Percentiles rank a stretch among this genome's conserved stretches.
These are phyloP conservation scores for Macrophya alboannulata DNA, from an alignment of 2,888 invertebrate genomes.

Conservation along the genomic window DNA sequence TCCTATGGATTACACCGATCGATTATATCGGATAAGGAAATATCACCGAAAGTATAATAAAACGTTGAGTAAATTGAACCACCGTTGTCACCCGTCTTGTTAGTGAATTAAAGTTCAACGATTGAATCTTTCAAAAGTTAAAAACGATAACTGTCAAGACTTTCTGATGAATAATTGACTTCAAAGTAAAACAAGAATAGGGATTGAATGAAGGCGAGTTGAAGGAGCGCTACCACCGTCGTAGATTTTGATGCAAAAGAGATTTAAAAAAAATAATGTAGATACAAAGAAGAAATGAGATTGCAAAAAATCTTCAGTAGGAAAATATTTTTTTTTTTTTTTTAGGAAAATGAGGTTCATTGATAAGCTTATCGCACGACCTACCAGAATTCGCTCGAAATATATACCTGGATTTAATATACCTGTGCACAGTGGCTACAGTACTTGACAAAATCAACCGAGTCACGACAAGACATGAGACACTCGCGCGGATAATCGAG, in stretches of 20 bases:
- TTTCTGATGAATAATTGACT: background rate
- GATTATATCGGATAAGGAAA: background rate
- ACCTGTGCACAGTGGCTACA: background rate
- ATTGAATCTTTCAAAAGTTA: background rate
- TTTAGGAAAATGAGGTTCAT: background rate
- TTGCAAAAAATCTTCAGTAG: background rate
- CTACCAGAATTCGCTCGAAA: background rate
- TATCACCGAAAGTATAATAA: background rate
- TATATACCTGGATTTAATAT: background rate
- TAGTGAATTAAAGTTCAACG: background rate
- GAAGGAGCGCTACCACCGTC: background rate
- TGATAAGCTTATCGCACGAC: background rate
- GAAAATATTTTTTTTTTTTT: no score
- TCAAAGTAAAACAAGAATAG: background rate
- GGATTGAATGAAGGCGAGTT: background rate
- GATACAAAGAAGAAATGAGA: background rate
- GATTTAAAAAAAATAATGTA: background rate
- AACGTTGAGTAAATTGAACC: background rate
- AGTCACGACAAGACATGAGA: constrained; percentile 47
- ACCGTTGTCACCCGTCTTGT: background rate
- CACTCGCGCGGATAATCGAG: constrained; percentile 47
- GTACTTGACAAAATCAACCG: constrained; percentile 11
- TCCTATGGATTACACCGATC: constrained; percentile 64
- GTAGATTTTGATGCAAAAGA: background rate
- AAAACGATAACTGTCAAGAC: background rate